These are phyloP conservation scores for Lutraria rhynchaena DNA, from an alignment of 1,140 invertebrate genomes.

Conservation along the genomic window DNA sequence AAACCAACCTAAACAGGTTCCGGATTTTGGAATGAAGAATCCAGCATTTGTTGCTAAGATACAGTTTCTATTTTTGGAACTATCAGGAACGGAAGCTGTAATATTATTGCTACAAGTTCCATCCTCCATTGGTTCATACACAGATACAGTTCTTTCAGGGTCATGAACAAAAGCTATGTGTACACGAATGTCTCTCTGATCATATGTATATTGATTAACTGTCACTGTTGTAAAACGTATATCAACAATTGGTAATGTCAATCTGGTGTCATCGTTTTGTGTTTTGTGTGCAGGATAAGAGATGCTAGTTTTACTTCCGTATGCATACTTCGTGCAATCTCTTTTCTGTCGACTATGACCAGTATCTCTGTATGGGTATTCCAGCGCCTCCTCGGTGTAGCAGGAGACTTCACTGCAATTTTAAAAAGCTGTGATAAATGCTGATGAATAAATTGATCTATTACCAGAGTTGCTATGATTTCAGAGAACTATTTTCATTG, in stretches of 20 bases:
- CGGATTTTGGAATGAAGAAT: constrained; percentile 80
- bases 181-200: constrained; percentile 9
- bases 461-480: too few relatives aligned
- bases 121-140: constrained; percentile 53
- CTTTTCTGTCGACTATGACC: neutral
- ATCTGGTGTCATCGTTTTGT: neutral
- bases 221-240: neutral
- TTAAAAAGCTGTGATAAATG: too few relatives aligned
- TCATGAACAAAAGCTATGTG: constrained; percentile 41
- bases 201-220: neutral
- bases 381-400: neutral
- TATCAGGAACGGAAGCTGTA: constrained; percentile 72
- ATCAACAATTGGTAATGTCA: constrained; percentile 27
- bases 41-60: constrained; percentile 81
- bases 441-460: too few relatives aligned
- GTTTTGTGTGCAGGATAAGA: constrained; percentile 7
- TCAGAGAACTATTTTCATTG: too few relatives aligned
- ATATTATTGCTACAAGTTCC: constrained; percentile 45
- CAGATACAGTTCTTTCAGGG: constrained; percentile 42
- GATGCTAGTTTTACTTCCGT: constrained; percentile 5
- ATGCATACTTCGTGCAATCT: constrained; percentile 9
- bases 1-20: constrained; percentile 78
- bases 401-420: too few relatives aligned
- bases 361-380: constrained; percentile 9
- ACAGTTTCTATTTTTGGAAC: constrained; percentile 73